Evolutionary conservation across 2,797 vertebrate species (phyloP), one percentile per base, ranked within the genome.

Genomic region (Tapera naevia): DNA sequence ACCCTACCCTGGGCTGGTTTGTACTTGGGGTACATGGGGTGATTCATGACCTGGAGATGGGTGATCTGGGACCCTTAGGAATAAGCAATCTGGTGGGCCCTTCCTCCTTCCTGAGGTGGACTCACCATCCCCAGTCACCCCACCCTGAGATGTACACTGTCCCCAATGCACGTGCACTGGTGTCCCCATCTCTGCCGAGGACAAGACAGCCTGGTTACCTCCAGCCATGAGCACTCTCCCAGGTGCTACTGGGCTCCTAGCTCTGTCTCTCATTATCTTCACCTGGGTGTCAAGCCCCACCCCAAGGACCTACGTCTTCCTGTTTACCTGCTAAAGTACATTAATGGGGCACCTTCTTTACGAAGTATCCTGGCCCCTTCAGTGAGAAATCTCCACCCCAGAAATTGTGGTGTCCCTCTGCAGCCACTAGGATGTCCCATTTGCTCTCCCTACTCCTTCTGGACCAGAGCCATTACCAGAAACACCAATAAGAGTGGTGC

Each of bases 151-250:
- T 37, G 33, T 7, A 25, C 3, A 2, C 11, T 64, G n/a, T 33
- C 45, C 27, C 33, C 23, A 41, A 23, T 10, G 10, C 6, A 18
- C 0, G 1, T 7, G 18, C 5, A 10, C 24, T 3, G 1, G 3
- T 32, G 45, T 32, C 13, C 25, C 10, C 7, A 8, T 17, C 61
- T 24, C 80, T 78, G 50, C 15, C 45, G 17, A 3, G 22, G 6
- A 54, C 1, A 3, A 60, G 24, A 67, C 9, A 93, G 50, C 22
- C 13, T 21, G 19, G 33, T 17, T 43, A n/a, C 4, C 2, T 10
- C 14, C 21, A 65, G 35, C 2, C 28, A 30, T 30, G 14, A 41
- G 37, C 14, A 39, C 28, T 41, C 37, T 9, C 27, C 27, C 30
- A 43, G 8, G 28, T 61, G 27, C 18, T 57, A 25, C 30, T 62